Percentiles rank a stretch among this genome's conserved stretches.
Conservation (phyloP, 2,888 invertebrate genomes). For the Tenthredo livida region DNA sequence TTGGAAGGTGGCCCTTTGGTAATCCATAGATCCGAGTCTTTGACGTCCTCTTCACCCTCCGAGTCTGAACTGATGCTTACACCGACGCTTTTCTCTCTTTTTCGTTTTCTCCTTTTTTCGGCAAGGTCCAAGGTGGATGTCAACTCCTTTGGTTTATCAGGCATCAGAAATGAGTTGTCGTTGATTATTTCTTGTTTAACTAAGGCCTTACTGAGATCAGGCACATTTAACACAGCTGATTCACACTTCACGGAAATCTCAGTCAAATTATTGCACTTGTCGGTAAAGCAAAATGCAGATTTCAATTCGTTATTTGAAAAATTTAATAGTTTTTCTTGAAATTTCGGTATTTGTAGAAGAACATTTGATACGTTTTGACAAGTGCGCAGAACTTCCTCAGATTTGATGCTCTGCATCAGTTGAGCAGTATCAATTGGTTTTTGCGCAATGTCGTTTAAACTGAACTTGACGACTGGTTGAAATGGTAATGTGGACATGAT, state of each 20-base stretch:
- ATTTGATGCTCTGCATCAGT: constrained; percentile 73
- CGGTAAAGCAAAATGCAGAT: constrained; percentile 68
- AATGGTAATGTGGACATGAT: constrained; percentile 66
- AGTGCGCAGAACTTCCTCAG: constrained; percentile 73
- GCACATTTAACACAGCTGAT: constrained; percentile 75
- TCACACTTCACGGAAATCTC: constrained; percentile 71
- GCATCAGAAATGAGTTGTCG: constrained; percentile 62
- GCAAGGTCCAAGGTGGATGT: constrained; percentile 80
- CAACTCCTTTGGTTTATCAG: constrained; percentile 69
- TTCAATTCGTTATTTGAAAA: constrained; percentile 70
- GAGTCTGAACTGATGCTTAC: constrained; percentile 79
- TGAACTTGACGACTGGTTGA: constrained; percentile 70
- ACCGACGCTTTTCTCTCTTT: constrained; percentile 71
- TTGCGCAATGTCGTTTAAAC: constrained; percentile 66
- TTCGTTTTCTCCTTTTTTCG: constrained; percentile 79
- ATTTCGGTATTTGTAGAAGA: constrained; percentile 74
- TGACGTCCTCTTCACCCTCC: constrained; percentile 78
- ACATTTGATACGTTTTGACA: constrained; percentile 75
- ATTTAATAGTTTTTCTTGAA: constrained; percentile 73
- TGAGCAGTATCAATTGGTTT: constrained; percentile 68
- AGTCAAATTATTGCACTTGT: constrained; percentile 74
- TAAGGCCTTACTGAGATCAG: constrained; percentile 73
- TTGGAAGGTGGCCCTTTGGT: constrained; percentile 81
- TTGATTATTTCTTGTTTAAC: constrained; percentile 67
- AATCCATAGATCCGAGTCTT: constrained; percentile 80